Percentiles rank a stretch among this genome's conserved stretches.
Evolutionary conservation across 2,797 vertebrate genomes (phyloP).

Genomic region (Tiaroga cobitis): DNA sequence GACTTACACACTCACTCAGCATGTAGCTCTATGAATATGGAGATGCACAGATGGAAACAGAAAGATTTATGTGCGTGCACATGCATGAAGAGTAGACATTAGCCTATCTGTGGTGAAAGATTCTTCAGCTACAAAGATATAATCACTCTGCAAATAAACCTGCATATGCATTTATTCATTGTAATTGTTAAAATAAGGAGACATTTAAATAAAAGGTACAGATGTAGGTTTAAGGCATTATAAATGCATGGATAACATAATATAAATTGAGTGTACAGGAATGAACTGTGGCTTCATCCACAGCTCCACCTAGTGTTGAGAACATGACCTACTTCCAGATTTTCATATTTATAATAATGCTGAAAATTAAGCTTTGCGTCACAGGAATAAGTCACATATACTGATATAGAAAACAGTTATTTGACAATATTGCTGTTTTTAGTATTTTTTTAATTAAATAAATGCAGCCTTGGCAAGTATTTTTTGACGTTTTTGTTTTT

Average conservation of each 20-base stretch:
- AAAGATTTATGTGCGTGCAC: constrained; percentile 3
- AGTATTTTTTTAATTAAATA: not conserved
- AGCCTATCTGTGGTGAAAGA: not conserved
- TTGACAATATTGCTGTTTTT: not conserved
- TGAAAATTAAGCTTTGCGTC: not conserved
- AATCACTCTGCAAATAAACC: not conserved
- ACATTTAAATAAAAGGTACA: not conserved
- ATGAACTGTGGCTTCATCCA: constrained; percentile 15
- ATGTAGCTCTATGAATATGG: constrained; percentile 23
- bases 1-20: constrained; percentile 4
- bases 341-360: not conserved
- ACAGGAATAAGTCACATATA: not conserved
- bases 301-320: constrained; percentile 35
- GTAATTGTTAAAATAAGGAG: not conserved
- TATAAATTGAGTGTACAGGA: not conserved
- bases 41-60: constrained; percentile 14
- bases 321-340: not conserved
- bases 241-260: too few relatives aligned
- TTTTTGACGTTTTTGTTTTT: not conserved
- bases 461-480: not conserved
- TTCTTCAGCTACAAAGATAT: not conserved
- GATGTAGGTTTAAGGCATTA: not conserved
- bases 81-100: not conserved
- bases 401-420: not conserved
- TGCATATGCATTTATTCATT: not conserved